phyloP scores from a whole-genome alignment of 2,113 vertebrate genomes.

The Petrocephalus microphthalmus region DNA sequence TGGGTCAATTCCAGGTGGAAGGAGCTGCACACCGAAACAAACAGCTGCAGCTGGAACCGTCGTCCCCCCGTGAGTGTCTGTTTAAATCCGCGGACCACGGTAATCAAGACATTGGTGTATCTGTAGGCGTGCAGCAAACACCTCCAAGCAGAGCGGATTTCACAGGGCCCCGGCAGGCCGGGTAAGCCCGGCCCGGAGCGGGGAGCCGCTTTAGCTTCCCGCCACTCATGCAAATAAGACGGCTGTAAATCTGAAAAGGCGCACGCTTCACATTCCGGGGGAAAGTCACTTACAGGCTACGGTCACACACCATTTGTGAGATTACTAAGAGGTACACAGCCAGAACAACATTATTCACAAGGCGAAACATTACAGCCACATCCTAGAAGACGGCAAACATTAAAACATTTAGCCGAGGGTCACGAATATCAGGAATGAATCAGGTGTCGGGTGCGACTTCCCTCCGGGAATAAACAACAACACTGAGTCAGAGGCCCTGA shows the following conservation, averaged over 20 bases:
- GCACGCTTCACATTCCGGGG: not conserved
- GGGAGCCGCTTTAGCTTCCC: not conserved
- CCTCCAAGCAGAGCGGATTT: not conserved
- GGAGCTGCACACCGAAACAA: not conserved
- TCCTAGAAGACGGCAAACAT: not conserved
- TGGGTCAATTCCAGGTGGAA: not conserved
- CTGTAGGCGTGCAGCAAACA: not conserved
- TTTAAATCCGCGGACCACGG: not conserved
- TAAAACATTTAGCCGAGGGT: not conserved
- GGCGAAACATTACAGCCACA: not conserved
- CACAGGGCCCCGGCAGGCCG: not conserved
- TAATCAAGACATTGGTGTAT: not conserved
- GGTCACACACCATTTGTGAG: slow-evolving; percentile 1
- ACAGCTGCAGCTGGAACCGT: not conserved
- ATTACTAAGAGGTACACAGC: not conserved
- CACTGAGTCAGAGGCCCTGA: not conserved
- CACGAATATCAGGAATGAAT: not conserved
- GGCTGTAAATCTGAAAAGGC: slow-evolving; percentile 17
- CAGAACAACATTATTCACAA: not conserved
- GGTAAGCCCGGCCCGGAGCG: not conserved
- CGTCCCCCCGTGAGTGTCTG: not conserved
- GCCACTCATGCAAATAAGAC: slow-evolving; percentile 25
- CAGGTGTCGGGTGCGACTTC: not conserved
- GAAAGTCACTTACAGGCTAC: not conserved
- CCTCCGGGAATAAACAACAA: not conserved